phyloP scores from a whole-genome alignment of 2,113 vertebrate species.

The Catharus fuscescens region DNA sequence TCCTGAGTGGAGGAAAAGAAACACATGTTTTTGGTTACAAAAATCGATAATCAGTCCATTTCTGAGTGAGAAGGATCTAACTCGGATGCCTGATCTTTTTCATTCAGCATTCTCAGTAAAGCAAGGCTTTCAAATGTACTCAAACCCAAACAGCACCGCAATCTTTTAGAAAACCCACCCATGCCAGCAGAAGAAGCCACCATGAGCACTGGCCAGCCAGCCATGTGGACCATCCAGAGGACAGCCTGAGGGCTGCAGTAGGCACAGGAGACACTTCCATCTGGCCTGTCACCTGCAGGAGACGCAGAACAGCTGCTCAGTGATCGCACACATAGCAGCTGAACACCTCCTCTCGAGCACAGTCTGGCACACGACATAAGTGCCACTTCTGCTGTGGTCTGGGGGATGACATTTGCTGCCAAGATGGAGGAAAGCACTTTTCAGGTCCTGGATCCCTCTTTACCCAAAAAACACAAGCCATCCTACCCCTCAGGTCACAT shows the following conservation, averaged over 20 bases:
- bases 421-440: background rate
- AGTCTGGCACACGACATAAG: background rate
- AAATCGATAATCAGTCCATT: background rate
- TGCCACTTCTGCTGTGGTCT: background rate
- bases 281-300: background rate
- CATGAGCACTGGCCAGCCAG: background rate
- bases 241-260: background rate
- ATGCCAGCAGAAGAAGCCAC: accelerated
- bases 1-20: accelerated
- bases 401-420: background rate
- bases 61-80: background rate
- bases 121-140: background rate
- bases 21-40: background rate
- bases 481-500: background rate
- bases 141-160: background rate
- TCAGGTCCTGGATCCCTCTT: background rate
- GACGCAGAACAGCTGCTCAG: background rate
- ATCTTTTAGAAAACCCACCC: background rate
- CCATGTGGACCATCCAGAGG: background rate
- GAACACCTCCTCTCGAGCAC: background rate
- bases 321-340: accelerated
- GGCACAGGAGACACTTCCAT: background rate
- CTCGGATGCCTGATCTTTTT: background rate
- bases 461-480: background rate
- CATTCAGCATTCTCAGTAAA: background rate